Conservation (phyloP, 1,140 invertebrate species). For the Brachionus rubens region DNA sequence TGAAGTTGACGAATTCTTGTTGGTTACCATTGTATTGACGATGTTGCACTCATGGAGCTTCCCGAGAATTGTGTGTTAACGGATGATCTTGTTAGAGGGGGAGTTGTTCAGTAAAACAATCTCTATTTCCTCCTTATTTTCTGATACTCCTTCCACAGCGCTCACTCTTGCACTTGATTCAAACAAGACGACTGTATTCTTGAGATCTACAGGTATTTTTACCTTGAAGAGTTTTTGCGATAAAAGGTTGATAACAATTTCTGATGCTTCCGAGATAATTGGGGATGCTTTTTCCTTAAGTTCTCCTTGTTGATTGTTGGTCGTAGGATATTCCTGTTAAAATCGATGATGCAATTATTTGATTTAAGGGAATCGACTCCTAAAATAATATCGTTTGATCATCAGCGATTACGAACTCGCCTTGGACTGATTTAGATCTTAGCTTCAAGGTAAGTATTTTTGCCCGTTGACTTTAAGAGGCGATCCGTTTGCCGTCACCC, state of each 20-base stretch:
- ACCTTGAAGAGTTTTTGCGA: not conserved
- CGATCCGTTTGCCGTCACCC: slow-evolving; percentile 1
- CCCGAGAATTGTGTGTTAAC: not conserved
- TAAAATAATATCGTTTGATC: slow-evolving; percentile 1
- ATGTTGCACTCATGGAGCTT: not conserved
- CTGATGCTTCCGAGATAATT: too few species aligned
- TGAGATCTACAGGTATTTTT: not conserved
- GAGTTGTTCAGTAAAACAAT: not conserved
- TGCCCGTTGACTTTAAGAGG: not conserved
- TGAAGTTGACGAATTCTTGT: not conserved
- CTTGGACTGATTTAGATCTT: not conserved
- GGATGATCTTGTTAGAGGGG: not conserved
- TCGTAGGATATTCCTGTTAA: not conserved
- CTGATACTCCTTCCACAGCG: not conserved
- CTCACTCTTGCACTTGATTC: not conserved
- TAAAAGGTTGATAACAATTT: slow-evolving; percentile 19
- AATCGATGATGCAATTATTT: not conserved
- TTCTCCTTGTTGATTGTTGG: not conserved
- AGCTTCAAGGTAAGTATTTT: not conserved
- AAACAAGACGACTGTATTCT: not conserved
- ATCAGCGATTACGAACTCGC: not conserved
- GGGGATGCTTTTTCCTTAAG: too few species aligned
- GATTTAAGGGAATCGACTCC: not conserved
- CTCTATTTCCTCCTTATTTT: not conserved
- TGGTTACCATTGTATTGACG: not conserved